phyloP scores from a whole-genome alignment of 2,797 vertebrate genomes.

The Megalops cyprinoides region DNA sequence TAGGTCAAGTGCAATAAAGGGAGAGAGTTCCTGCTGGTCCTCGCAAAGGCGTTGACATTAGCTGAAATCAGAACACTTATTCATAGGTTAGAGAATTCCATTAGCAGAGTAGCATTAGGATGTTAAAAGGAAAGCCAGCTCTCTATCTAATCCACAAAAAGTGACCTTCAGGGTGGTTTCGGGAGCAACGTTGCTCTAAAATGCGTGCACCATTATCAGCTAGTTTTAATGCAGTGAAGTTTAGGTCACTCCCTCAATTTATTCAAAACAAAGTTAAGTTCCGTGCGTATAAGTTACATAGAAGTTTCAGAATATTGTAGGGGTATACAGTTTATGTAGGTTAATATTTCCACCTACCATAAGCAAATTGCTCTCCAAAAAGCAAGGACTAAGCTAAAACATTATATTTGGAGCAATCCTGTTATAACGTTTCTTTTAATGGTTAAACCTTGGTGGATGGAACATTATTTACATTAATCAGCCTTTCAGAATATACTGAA shows the following conservation, averaged over 20 bases:
- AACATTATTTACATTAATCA: conserved; percentile 29
- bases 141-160: conserved; percentile 42
- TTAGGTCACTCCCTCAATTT: not conserved
- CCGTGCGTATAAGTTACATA: too few species aligned
- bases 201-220: not conserved
- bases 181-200: not conserved
- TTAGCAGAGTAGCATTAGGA: conserved; percentile 13
- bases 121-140: conserved; percentile 21
- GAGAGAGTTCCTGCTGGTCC: not conserved
- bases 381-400: not conserved
- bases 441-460: not conserved
- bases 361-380: not conserved
- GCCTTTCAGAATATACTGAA: conserved; percentile 12
- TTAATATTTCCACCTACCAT: not conserved
- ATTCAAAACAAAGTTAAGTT: conserved; percentile 6
- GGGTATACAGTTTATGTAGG: not conserved
- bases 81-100: conserved; percentile 41
- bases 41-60: conserved; percentile 8
- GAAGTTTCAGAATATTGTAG: not conserved
- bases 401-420: not conserved
- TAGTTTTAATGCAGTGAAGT: not conserved
- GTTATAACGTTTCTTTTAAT: not conserved
- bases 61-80: conserved; percentile 48
- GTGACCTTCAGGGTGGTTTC: conserved; percentile 16
- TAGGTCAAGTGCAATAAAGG: conserved; percentile 17